These are phyloP conservation scores for Motacilla alba DNA, from an alignment of 2,113 vertebrate species.

Conservation along the genomic window DNA sequence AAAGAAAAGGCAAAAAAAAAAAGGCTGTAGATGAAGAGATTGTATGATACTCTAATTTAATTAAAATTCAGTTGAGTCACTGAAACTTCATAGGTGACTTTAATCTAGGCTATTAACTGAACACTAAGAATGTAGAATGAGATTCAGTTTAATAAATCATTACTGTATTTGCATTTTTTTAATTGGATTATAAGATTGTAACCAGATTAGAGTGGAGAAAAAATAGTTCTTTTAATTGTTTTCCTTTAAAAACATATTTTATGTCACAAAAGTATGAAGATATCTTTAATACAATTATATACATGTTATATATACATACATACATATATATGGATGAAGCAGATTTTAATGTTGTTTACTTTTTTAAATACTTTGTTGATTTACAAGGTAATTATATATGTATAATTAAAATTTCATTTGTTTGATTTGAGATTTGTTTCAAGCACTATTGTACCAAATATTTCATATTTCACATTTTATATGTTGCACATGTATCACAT, in stretches of 20 bases:
- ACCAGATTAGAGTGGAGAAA: slow-evolving; percentile 81
- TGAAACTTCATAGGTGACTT: slow-evolving; percentile 75
- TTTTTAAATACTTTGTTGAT: slow-evolving; percentile 85
- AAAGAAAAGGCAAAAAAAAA: slow-evolving; percentile 33
- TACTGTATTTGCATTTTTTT: slow-evolving; percentile 77
- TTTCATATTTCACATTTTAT: slow-evolving; percentile 85
- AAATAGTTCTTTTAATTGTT: slow-evolving; percentile 79
- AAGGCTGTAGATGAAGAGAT: slow-evolving; percentile 72
- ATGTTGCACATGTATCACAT: slow-evolving; percentile 82
- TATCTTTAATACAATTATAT: slow-evolving; percentile 83
- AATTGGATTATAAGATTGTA: slow-evolving; percentile 80
- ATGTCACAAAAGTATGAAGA: slow-evolving; percentile 82
- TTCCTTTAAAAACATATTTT: slow-evolving; percentile 83
- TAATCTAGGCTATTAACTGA: slow-evolving; percentile 80
- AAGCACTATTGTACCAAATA: slow-evolving; percentile 87
- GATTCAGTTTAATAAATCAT: slow-evolving; percentile 79
- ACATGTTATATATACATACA: slow-evolving; percentile 84
- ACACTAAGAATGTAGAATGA: slow-evolving; percentile 76
- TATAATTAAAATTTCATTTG: slow-evolving; percentile 80
- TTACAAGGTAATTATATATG: slow-evolving; percentile 82
- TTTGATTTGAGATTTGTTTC: slow-evolving; percentile 84
- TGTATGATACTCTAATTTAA: slow-evolving; percentile 79
- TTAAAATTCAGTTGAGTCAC: slow-evolving; percentile 76
- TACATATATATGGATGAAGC: slow-evolving; percentile 83
- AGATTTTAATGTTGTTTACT: slow-evolving; percentile 88